These are phyloP conservation scores for Orchesella flavescens DNA, from an alignment of 2,888 invertebrate genomes.

Conservation along the genomic window DNA sequence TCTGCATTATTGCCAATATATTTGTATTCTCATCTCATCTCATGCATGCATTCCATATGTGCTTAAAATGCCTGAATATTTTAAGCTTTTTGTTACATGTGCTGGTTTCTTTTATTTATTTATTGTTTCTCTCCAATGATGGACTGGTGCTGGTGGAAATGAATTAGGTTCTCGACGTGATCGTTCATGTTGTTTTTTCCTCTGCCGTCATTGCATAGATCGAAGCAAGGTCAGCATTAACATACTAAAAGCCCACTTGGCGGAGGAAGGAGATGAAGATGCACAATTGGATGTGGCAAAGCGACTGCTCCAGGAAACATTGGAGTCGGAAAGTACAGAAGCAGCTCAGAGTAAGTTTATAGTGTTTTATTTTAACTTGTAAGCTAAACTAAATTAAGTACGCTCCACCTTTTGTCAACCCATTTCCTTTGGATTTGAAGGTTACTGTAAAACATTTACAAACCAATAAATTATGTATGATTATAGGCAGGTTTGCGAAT, in stretches of 20 bases:
- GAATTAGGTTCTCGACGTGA: slow-evolving; percentile 49
- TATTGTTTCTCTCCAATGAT: not conserved
- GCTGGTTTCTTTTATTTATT: slow-evolving; percentile 6
- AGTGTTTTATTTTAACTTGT: too few relatives aligned
- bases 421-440: too few relatives aligned
- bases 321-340: slow-evolving; percentile 50
- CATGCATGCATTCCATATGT: not conserved
- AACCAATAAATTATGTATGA: too few relatives aligned
- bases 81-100: not conserved
- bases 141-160: not conserved
- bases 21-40: not conserved
- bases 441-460: too few relatives aligned
- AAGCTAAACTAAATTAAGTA: too few relatives aligned
- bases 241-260: slow-evolving; percentile 76
- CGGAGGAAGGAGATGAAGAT: slow-evolving; percentile 91
- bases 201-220: slow-evolving; percentile 69
- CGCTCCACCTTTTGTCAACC: too few relatives aligned
- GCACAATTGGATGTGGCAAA: slow-evolving; percentile 91
- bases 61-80: not conserved
- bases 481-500: too few relatives aligned
- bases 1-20: too few relatives aligned
- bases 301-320: slow-evolving; percentile 83
- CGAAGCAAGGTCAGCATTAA: slow-evolving; percentile 72
- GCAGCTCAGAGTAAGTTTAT: slow-evolving; percentile 56
- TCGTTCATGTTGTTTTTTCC: slow-evolving; percentile 66